Base-by-base conservation (phyloP, 2,113 vertebrate genomes). In the Hippocampus abdominalis region DNA sequence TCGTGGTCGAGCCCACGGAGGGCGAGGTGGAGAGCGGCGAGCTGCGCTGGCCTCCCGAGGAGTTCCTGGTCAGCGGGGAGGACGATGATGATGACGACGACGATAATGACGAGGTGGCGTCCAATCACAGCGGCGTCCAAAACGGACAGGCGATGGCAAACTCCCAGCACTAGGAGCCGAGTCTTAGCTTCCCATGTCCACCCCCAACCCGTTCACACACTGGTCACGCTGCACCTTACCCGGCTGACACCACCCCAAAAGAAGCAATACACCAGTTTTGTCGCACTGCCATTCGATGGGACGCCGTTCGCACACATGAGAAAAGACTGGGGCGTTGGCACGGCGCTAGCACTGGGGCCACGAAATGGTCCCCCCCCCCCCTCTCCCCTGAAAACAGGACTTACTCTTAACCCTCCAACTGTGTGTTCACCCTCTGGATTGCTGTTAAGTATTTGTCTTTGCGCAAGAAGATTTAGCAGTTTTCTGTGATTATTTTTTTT, bases 41-140 rank as follows among this genome's bases (percentile, higher is more conserved):
- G 91, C 94, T 99, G 51, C 94, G 97, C 86, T 99, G 97, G 97
- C 97, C 97, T 0, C 97, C 97, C 0, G 96, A 98, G 69, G 97
- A 98, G 82, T 96, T 96, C 81, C 84, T 97, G 0, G 94, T 97
- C 80, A 95, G 94, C 67, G 94, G 95, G 53, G 93, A 92, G 0
- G 93, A 94, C 0, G 93, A 92, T 0, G 94, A 94, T 0, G 89
- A 86, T n/a, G n/a, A n/a, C n/a, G n/a, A n/a, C n/a, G 93, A 94
- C 0, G 93, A 92, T 0, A 93, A 94, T 0, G 89, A 86, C 40
- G 87, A 86, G 0, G 91, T 91, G 23, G 80, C 92, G 7, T 92
- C 57, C 57, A 60, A 86, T 68, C 90, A 90, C 0, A 88, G 90
- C 42, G 88, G 71, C 23, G 89, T 92, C 65, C 94, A 91, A 78